Conservation (phyloP, 2,797 vertebrate species). For the Loriculus beryllinus region DNA sequence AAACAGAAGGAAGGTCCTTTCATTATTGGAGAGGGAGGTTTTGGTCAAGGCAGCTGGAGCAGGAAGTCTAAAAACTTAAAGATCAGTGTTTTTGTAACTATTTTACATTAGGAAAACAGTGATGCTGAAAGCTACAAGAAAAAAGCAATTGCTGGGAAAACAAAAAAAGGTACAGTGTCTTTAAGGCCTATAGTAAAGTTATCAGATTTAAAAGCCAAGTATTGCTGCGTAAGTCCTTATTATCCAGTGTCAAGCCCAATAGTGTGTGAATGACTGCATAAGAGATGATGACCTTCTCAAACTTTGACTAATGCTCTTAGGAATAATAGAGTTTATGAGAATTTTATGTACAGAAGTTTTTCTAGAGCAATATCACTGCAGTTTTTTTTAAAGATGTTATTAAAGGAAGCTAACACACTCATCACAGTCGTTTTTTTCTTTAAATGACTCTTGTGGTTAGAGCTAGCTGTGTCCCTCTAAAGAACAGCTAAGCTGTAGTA, state of each 20-base stretch:
- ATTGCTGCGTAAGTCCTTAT: background rate
- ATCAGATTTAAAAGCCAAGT: background rate
- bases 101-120: background rate
- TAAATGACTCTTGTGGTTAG: background rate
- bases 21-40: background rate
- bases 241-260: background rate
- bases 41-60: background rate
- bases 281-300: background rate
- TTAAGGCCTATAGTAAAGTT: background rate
- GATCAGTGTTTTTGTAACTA: background rate
- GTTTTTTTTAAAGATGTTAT: background rate
- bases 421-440: background rate
- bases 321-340: background rate
- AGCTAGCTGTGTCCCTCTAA: background rate
- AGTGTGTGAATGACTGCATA: background rate
- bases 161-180: background rate
- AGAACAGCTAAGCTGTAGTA: background rate
- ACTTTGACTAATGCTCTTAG: slow-evolving; percentile 16
- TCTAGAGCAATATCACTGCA: background rate
- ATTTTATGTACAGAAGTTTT: slow-evolving; percentile 2
- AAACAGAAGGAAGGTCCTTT: background rate
- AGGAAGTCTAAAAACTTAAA: background rate
- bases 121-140: background rate
- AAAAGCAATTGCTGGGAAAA: background rate
- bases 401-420: background rate